Evolutionary conservation across 2,113 vertebrate species (phyloP).

Genomic region (Cheilinus undulatus): DNA sequence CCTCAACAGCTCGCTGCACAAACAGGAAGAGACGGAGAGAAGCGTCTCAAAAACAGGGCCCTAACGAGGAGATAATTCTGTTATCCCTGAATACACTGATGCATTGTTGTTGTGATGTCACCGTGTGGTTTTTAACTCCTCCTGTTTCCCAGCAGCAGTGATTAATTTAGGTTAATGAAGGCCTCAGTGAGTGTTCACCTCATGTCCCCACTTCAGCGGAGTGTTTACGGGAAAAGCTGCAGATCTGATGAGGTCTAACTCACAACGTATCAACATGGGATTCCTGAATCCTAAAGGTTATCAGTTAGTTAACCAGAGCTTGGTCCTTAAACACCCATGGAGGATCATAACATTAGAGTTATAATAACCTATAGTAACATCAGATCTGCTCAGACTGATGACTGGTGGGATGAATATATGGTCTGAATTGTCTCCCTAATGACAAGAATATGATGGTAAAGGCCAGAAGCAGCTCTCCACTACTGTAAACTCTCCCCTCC

Average conservation of each 20-base stretch:
- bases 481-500: too few relatives aligned
- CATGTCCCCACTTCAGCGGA: not conserved
- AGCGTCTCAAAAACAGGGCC: not conserved
- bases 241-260: not conserved
- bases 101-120: conserved; percentile 3
- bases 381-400: too few relatives aligned
- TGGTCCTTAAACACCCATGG: too few relatives aligned
- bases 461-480: too few relatives aligned
- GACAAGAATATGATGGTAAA: too few relatives aligned
- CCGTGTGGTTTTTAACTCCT: not conserved
- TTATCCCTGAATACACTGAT: not conserved
- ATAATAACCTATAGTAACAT: too few relatives aligned
- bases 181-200: conserved; percentile 4
- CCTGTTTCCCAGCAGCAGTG: conserved; percentile 12
- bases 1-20: conserved; percentile 35
- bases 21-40: not conserved
- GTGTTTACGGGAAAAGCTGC: conserved; percentile 5
- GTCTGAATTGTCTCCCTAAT: too few relatives aligned
- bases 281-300: too few relatives aligned
- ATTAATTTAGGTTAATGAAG: conserved; percentile 20
- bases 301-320: too few relatives aligned
- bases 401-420: too few relatives aligned
- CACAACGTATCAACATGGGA: too few relatives aligned
- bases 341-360: too few relatives aligned
- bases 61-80: conserved; percentile 28